Conservation (phyloP, 92 coral and sea anemone genomes). For the Chrysogorgia sp. region DNA sequence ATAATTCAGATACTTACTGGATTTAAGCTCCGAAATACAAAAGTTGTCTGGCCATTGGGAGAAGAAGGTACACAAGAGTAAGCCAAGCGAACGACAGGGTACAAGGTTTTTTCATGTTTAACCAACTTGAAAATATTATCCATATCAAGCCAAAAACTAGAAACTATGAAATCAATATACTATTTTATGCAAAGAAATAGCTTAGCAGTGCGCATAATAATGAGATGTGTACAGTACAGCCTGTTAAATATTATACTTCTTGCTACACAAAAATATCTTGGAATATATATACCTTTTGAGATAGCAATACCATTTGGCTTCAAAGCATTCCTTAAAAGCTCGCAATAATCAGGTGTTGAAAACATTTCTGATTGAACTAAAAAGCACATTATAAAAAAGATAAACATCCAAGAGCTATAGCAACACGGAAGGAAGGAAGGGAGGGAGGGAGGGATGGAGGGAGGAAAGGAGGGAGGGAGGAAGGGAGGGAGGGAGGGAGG, state of each 20-base stretch:
- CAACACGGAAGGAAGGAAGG: neutral
- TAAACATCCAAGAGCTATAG: neutral
- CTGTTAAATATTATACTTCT: too few species aligned
- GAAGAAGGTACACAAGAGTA: constrained; percentile 84
- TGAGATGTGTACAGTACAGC: neutral
- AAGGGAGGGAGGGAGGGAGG: too few species aligned
- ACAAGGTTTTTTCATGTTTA: constrained; percentile 47
- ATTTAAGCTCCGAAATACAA: constrained; percentile 87
- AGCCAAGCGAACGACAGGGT: constrained; percentile 78
- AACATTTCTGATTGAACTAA: constrained; percentile 86
- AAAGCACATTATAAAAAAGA: neutral
- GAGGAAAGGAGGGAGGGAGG: too few species aligned
- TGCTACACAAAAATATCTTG: neutral
- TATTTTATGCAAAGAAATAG: too few species aligned
- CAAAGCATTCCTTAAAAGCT: constrained; percentile 78
- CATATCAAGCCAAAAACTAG: constrained; percentile 23
- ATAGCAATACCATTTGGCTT: constrained; percentile 84
- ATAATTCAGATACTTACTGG: constrained; percentile 53
- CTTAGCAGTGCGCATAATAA: too few species aligned
- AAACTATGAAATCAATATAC: constrained; percentile 11
- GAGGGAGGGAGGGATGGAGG: too few species aligned
- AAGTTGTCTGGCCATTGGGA: constrained; percentile 90
- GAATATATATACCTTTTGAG: constrained; percentile 76
- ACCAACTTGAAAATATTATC: constrained; percentile 5
- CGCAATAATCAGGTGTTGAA: constrained; percentile 64